These are phyloP conservation scores for Toxonevra muliebris DNA, from an alignment of 2,888 invertebrate genomes.

Conservation along the genomic window DNA sequence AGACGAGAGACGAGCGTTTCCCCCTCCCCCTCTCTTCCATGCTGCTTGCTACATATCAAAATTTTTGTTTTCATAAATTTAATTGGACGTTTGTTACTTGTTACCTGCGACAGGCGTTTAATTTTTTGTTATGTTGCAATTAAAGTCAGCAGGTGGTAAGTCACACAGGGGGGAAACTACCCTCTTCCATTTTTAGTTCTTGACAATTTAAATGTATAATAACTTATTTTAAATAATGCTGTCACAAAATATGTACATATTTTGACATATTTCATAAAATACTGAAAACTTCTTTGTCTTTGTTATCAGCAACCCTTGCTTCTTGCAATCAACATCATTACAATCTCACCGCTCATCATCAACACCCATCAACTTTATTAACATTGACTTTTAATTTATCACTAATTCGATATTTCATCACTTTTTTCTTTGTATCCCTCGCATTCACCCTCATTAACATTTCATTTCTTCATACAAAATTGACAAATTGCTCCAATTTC, in stretches of 20 bases:
- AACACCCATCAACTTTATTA: slow-evolving; percentile 6
- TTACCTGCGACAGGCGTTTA: background rate
- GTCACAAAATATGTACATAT: too few relatives aligned
- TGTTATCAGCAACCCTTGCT: too few relatives aligned
- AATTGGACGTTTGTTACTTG: background rate
- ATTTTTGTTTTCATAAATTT: background rate
- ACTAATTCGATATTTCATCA: slow-evolving; percentile 14
- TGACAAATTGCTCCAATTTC: background rate
- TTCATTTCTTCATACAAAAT: background rate
- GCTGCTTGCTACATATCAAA: background rate
- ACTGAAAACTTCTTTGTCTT: too few relatives aligned
- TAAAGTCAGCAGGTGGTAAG: background rate
- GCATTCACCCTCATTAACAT: too few relatives aligned
- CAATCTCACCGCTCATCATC: too few relatives aligned
- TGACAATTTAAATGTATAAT: too few relatives aligned
- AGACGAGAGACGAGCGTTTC: background rate
- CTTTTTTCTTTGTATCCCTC: background rate
- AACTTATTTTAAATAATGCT: too few relatives aligned
- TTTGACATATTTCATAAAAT: too few relatives aligned
- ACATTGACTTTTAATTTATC: slow-evolving; percentile 30
- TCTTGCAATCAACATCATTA: too few relatives aligned
- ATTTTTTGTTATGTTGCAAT: background rate
- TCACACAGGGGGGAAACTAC: too few relatives aligned
- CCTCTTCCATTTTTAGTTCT: too few relatives aligned
- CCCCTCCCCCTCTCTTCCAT: background rate